A percentile compares a stretch with the other conserved stretches of the same genome.
Conservation (phyloP, 2,888 invertebrate genomes). For the Caenorhabditis macrosperma region DNA sequence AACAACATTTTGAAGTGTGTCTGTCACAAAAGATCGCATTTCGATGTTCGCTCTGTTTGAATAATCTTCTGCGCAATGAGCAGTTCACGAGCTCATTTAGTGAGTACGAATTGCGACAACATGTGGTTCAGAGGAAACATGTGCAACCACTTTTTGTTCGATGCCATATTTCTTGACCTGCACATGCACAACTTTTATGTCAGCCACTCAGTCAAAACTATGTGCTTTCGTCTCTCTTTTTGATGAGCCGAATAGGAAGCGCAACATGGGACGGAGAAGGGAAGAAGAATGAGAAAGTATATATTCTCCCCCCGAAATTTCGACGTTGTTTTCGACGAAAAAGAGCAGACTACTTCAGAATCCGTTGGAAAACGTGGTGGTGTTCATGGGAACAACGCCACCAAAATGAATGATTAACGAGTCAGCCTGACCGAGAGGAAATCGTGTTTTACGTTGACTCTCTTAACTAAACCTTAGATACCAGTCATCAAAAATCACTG, state of each 20-base stretch:
- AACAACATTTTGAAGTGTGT: not conserved
- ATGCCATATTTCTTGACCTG: constrained; percentile 50
- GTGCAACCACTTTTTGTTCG: constrained; percentile 26
- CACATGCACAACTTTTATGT: constrained; percentile 44
- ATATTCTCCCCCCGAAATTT: not conserved
- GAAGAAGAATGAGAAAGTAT: not conserved
- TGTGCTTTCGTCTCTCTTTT: constrained; percentile 17
- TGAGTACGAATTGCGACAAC: constrained; percentile 14
- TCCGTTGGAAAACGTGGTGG: not conserved
- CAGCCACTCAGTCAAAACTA: constrained; percentile 40
- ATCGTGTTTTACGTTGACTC: not conserved
- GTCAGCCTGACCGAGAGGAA: no score
- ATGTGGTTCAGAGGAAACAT: constrained; percentile 29
- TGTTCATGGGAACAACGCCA: not conserved
- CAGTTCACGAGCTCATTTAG: not conserved
- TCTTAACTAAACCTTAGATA: not conserved
- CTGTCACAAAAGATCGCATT: constrained; percentile 5
- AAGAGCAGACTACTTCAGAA: not conserved
- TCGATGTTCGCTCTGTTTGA: constrained; percentile 27
- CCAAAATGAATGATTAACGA: constrained; percentile 7
- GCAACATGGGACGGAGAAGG: not conserved
- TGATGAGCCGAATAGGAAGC: constrained; percentile 15
- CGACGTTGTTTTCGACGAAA: not conserved
- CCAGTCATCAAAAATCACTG: constrained; percentile 31
- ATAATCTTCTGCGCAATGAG: constrained; percentile 19